phyloP scores from a whole-genome alignment of 2,113 vertebrate species.

The Engystomops pustulosus region DNA sequence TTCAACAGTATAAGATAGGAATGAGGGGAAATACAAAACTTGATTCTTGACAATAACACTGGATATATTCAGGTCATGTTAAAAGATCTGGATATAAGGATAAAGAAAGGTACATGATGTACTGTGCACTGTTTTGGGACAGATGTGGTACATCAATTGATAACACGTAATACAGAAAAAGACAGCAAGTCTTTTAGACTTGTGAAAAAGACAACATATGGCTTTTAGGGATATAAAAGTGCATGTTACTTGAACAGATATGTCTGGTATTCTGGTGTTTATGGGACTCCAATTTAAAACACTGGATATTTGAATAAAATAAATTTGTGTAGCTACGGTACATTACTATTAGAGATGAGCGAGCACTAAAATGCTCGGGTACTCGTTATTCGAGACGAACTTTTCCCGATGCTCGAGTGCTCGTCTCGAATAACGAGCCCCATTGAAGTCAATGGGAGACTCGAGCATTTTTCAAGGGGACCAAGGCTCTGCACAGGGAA shows the following conservation, averaged over 20 bases:
- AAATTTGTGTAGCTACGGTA: background rate
- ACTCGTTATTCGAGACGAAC: too few relatives aligned
- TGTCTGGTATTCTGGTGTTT: background rate
- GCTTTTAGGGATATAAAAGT: background rate
- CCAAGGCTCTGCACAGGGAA: too few relatives aligned
- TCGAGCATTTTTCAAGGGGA: too few relatives aligned
- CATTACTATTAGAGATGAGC: too few relatives aligned
- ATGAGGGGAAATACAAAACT: background rate
- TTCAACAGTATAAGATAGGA: too few relatives aligned
- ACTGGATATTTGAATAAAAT: background rate
- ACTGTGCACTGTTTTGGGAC: background rate
- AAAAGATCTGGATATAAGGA: background rate
- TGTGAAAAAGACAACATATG: background rate
- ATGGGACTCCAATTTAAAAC: background rate
- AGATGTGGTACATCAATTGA: background rate
- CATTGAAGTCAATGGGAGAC: too few relatives aligned
- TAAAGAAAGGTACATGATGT: background rate
- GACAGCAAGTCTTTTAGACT: background rate
- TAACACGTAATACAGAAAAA: background rate
- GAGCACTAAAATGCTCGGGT: too few relatives aligned
- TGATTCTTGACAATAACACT: background rate
- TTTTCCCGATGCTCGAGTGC: too few relatives aligned
- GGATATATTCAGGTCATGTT: constrained; percentile 1
- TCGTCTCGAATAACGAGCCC: too few relatives aligned
- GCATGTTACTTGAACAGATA: background rate